phyloP scores from a whole-genome alignment of 2,113 vertebrate species.

The Trachemys scripta region DNA sequence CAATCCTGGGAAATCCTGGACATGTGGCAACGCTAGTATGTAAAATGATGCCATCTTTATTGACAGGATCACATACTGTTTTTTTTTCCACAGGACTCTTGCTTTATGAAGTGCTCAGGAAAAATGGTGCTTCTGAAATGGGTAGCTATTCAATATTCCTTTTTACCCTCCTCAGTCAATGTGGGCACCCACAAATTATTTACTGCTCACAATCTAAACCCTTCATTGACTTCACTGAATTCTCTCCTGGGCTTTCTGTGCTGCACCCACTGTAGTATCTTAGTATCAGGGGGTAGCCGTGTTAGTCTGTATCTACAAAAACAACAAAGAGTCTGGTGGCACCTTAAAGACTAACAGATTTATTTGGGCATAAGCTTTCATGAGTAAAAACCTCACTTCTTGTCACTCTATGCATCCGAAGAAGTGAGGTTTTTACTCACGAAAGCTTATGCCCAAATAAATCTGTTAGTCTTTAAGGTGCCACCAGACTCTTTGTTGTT shows the following conservation, averaged over 20 bases:
- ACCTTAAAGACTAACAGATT: no score
- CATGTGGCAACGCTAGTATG: neutral
- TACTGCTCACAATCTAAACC: neutral
- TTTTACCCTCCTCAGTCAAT: neutral
- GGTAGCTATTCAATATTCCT: neutral
- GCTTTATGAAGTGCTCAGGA: neutral
- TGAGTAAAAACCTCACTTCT: no score
- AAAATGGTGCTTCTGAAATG: neutral
- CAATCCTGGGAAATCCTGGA: neutral
- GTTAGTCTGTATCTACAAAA: no score
- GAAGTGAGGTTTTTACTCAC: no score
- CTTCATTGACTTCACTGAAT: neutral
- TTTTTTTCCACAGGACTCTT: neutral
- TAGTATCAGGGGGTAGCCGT: no score
- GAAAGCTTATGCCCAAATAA: no score
- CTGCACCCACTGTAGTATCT: neutral
- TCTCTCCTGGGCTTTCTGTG: neutral
- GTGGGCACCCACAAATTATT: neutral
- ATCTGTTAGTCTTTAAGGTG: no score
- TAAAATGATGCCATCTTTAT: neutral
- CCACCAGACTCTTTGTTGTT: no score
- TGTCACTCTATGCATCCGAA: no score
- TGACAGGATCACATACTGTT: neutral
- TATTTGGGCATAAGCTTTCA: no score
- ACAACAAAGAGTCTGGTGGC: no score